A percentile compares a stretch with the other conserved stretches of the same genome.
phyloP scores from a whole-genome alignment of 2,113 vertebrate genomes.

The Coreoperca whiteheadi region DNA sequence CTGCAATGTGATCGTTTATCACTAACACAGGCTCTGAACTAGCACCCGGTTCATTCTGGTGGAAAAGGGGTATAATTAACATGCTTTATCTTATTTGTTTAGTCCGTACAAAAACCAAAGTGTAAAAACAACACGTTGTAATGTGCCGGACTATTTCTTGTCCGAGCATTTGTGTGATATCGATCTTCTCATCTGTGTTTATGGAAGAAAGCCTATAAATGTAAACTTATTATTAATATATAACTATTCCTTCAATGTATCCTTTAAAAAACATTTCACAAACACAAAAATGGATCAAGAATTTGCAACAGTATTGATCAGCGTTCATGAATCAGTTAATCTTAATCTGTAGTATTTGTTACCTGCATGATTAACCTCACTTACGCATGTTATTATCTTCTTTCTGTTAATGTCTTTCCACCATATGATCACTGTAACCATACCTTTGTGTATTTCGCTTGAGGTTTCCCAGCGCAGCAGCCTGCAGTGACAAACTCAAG shows the following conservation, averaged over 20 bases:
- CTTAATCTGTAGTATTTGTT: not conserved
- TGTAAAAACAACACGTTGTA: too few relatives aligned
- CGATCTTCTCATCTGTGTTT: not conserved
- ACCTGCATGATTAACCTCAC: slow-evolving; percentile 38
- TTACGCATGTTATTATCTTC: not conserved
- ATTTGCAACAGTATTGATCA: not conserved
- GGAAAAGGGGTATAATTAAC: too few relatives aligned
- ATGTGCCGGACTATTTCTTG: too few relatives aligned
- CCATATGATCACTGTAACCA: not conserved
- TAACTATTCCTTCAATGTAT: not conserved
- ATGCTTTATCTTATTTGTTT: too few relatives aligned
- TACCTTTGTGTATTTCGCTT: slow-evolving; percentile 7
- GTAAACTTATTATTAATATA: not conserved
- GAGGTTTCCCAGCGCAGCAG: slow-evolving; percentile 73
- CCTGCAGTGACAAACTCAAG: slow-evolving; percentile 81
- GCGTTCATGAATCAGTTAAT: not conserved
- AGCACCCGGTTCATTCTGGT: too few relatives aligned
- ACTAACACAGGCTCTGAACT: too few relatives aligned
- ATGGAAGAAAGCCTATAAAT: not conserved
- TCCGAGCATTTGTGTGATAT: too few relatives aligned
- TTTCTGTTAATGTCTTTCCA: not conserved
- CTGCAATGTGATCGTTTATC: too few relatives aligned
- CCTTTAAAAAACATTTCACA: not conserved
- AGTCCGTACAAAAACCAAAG: too few relatives aligned
- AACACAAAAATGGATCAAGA: not conserved